A percentile compares a stretch with the other conserved stretches of the same genome.
phyloP scores from a whole-genome alignment of 2,888 invertebrate species.

The Xestia xanthographa region DNA sequence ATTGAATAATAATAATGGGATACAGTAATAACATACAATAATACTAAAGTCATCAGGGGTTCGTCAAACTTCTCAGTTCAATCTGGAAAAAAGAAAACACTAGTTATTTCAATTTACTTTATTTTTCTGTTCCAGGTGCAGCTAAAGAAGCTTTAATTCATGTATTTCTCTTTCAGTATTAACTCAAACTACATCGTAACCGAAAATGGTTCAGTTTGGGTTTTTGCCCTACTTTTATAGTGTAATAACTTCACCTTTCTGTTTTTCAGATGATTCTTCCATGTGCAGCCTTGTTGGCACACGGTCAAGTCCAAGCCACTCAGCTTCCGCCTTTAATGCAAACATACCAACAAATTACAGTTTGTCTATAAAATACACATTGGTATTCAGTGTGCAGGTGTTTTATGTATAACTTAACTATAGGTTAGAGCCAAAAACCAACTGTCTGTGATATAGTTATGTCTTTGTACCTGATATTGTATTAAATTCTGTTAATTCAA shows the following conservation, averaged over 20 bases:
- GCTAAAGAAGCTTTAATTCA: slow-evolving; percentile 85
- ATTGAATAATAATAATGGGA: slow-evolving; percentile 71
- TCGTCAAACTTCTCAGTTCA: slow-evolving; percentile 77
- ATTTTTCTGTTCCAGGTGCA: slow-evolving; percentile 89
- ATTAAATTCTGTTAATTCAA: slow-evolving; percentile 60
- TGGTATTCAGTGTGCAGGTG: slow-evolving; percentile 70
- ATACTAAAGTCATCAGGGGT: slow-evolving; percentile 68
- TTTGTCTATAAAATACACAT: slow-evolving; percentile 73
- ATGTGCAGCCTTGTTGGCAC: slow-evolving; percentile 92
- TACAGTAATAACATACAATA: slow-evolving; percentile 69
- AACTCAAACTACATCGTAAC: slow-evolving; percentile 78
- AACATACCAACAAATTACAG: slow-evolving; percentile 83
- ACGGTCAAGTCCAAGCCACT: slow-evolving; percentile 92
- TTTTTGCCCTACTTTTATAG: slow-evolving; percentile 80
- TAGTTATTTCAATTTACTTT: slow-evolving; percentile 85
- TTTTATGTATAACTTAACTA: slow-evolving; percentile 57
- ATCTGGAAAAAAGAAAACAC: slow-evolving; percentile 83
- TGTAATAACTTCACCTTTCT: slow-evolving; percentile 88
- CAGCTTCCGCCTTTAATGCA: slow-evolving; percentile 91
- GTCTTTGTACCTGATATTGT: slow-evolving; percentile 70
- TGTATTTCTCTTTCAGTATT: slow-evolving; percentile 80
- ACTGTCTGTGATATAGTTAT: slow-evolving; percentile 72
- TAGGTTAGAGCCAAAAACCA: slow-evolving; percentile 43
- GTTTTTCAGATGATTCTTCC: slow-evolving; percentile 90
- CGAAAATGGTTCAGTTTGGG: slow-evolving; percentile 81